phyloP scores from a whole-genome alignment of 2,888 invertebrate genomes.

The Nowickia ferox region DNA sequence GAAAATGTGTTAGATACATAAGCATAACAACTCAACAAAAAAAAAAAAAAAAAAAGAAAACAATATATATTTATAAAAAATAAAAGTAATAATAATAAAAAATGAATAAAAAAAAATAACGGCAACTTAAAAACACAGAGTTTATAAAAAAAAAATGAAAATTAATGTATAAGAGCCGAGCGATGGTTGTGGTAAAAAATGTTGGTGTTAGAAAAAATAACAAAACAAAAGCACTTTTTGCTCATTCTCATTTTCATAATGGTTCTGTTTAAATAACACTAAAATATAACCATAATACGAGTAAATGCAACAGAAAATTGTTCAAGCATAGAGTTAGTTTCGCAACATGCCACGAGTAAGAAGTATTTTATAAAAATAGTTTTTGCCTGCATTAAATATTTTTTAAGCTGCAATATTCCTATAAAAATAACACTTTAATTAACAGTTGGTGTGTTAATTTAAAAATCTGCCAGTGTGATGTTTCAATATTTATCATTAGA shows the following conservation, averaged over 20 bases:
- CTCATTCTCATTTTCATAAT: conserved; percentile 56
- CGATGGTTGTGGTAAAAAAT: conserved; percentile 40
- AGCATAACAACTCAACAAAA: not conserved
- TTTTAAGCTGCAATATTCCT: not conserved
- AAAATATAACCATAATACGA: conserved; percentile 39
- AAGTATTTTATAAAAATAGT: not conserved
- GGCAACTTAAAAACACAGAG: conserved; percentile 8
- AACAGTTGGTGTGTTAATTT: not conserved
- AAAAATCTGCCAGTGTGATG: not conserved
- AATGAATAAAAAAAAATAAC: too few relatives aligned
- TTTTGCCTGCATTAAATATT: not conserved
- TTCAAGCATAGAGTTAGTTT: conserved; percentile 24
- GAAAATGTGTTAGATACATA: conserved; percentile 56
- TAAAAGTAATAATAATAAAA: too few relatives aligned
- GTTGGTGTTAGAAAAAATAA: conserved; percentile 44
- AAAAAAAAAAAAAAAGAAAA: not conserved
- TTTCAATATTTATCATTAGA: not conserved
- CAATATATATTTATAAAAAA: too few relatives aligned
- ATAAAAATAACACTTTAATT: not conserved
- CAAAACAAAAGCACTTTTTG: conserved; percentile 30
- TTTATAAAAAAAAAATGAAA: conserved; percentile 43
- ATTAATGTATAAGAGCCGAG: conserved; percentile 33
- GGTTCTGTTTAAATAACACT: conserved; percentile 47
- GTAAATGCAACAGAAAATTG: conserved; percentile 52
- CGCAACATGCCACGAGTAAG: conserved; percentile 8